Base-by-base conservation (phyloP, 2,888 invertebrate genomes). In the Bombyx huttoni region DNA sequence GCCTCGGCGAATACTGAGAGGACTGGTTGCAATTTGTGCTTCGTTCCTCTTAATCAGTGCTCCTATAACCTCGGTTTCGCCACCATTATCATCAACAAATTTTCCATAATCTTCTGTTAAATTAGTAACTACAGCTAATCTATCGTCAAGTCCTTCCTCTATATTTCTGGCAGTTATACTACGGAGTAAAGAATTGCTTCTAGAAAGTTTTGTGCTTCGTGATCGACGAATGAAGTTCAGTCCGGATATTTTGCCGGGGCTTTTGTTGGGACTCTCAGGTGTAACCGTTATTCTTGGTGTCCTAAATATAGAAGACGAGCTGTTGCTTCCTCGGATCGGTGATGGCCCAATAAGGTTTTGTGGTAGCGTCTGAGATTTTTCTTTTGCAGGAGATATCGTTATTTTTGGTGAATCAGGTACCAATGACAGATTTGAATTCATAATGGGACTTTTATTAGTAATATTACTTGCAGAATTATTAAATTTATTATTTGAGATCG, bases 191-290 rank as follows among this genome's bases (percentile, higher is more conserved):
- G 91, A 91, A 65, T 92, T 92, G 63, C 92, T 93, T 54, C 93
- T 88, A 1, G 92, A 91, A 49, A 94, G 70, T 70, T 94, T 94
- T 1, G 93, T 93, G 60, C 93, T 93, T 64, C 94, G 91, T 7
- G 93, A 93, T 53, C 93, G 87, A 10, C 94, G 88, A 63, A 94
- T 93, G 61, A 93, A 91, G 67, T 90, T 91, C 35, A 92, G 73
- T 14, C 88, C 88, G 3, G 87, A 73, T 54, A 84, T 80, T 72
- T 79, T 86, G 7, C 83, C 82, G 34, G 91, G 89, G 68, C 91
- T 91, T 65, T 90, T 91, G 57, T 81, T 82, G 7, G 87, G 82
- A 65, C 86, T 80, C 70, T 90, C 76, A 60, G 90, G 81, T 55
- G 85, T 86, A 49, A 88, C 81, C 5, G 84, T 81, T 64, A 83